Conservation (phyloP, 1,140 invertebrate species). For the Temnothorax curvispinosus region DNA sequence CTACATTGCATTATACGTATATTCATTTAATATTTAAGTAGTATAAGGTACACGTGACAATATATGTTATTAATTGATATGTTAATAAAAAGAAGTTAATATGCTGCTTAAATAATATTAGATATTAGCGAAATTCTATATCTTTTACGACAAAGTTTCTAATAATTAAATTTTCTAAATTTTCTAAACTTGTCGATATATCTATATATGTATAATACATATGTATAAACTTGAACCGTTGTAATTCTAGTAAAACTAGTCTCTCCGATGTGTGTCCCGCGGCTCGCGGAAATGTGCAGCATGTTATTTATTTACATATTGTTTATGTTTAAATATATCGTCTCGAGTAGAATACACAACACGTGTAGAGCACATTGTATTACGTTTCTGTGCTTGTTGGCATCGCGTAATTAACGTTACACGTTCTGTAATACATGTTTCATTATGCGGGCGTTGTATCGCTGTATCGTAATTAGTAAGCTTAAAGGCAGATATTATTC, state of each 20-base stretch:
- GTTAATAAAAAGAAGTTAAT: not conserved
- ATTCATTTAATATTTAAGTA: not conserved
- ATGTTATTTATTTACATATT: slow-evolving; percentile 48
- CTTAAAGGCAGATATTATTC: slow-evolving; percentile 62
- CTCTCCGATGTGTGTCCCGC: slow-evolving; percentile 6
- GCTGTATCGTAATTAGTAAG: slow-evolving; percentile 55
- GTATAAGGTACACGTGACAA: not conserved
- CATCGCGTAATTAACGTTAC: slow-evolving; percentile 56
- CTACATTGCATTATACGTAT: not conserved
- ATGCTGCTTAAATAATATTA: not conserved
- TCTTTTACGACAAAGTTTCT: not conserved
- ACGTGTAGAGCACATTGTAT: slow-evolving; percentile 36
- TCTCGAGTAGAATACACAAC: slow-evolving; percentile 39
- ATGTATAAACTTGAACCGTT: not conserved
- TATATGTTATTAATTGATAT: not conserved
- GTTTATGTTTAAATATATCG: slow-evolving; percentile 49
- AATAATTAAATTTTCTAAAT: slow-evolving; percentile 49
- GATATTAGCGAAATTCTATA: slow-evolving; percentile 11
- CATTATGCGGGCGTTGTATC: slow-evolving; percentile 55
- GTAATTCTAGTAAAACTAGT: slow-evolving; percentile 1
- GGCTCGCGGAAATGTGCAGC: not conserved
- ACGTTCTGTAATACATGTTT: slow-evolving; percentile 52
- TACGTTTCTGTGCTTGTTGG: slow-evolving; percentile 49
- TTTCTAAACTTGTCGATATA: slow-evolving; percentile 28
- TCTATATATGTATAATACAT: not conserved